Base-by-base conservation (phyloP, 2,888 invertebrate genomes). In the Hyles lineata region DNA sequence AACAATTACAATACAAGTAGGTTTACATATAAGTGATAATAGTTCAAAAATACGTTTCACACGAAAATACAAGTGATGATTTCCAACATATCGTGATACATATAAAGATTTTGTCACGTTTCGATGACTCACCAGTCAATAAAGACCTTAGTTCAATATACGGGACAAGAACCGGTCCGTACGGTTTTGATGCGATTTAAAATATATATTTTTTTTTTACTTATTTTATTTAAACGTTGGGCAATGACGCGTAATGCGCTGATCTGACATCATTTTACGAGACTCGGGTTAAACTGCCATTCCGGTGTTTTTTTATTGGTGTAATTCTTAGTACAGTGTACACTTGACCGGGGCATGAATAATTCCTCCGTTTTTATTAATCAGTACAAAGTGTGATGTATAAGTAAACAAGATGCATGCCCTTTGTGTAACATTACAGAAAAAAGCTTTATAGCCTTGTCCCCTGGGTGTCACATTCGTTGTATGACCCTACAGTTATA, bases 141-240 rank as follows among this genome's bases (percentile, higher is more conserved):
- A 77, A 70, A 63, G 59, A 43, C 72, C 29, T 75, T 72, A 73
- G 67, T 58, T 59, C 71, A 72, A 71, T 21, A 23, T 70, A 70
- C 61, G 63, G 43, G 23, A 50, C 67, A 11, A 50, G 43, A 67
- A 67, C 67, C 67, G 67, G 67, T 67, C 50, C 43, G 71, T 50
- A 43, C 61, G 60, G 50, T 71, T 61, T 43, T 17, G 43, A 17
- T 60, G 8, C 59, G 32, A 70, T 43, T 70, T 35, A 35, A 17
- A 59, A 70, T 29, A 59, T 58, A n/a, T 29, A n/a, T 52, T 58
- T 58, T 21, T 55, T 58, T 70, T 58, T 70, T 70, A 59, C 23
- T 35, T n/a, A 17, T 58, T 59, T 70, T 59, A 32, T 70, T 55
- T n/a, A 55, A 55, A 59, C 35, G 58, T 58, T 70, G 17, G 23